A percentile compares a stretch with the other conserved stretches of the same genome.
These are phyloP conservation scores for Acridotheres tristis DNA, from an alignment of 2,797 vertebrate genomes.

Conservation along the genomic window DNA sequence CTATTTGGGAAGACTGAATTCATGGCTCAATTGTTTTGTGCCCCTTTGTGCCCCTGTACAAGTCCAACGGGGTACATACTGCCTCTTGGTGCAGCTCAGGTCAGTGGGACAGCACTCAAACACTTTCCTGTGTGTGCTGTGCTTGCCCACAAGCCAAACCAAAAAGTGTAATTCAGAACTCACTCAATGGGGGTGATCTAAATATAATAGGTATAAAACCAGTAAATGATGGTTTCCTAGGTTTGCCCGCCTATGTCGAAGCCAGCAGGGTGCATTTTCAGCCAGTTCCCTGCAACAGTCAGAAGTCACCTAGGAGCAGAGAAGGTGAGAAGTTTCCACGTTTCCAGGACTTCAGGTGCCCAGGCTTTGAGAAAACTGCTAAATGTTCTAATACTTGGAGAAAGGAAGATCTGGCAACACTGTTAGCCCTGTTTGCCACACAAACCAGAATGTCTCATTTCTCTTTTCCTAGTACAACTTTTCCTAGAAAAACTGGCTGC, in stretches of 20 bases:
- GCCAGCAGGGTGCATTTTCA: not conserved
- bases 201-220: slow-evolving; percentile 11
- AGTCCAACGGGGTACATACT: accelerated
- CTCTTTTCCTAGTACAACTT: not conserved
- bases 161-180: not conserved
- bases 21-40: not conserved
- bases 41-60: not conserved
- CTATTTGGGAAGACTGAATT: not conserved
- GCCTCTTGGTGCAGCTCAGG: not conserved
- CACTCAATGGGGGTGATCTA: not conserved
- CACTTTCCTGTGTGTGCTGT: accelerated
- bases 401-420: not conserved
- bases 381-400: not conserved
- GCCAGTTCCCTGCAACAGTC: not conserved
- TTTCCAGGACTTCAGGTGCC: not conserved
- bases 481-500: not conserved
- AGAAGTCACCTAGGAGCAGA: not conserved
- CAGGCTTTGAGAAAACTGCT: not conserved
- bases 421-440: not conserved
- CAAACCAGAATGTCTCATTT: not conserved
- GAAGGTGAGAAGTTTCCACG: not conserved
- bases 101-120: not conserved
- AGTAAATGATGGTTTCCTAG: not conserved
- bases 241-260: accelerated
- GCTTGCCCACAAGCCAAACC: not conserved